These are phyloP conservation scores for Epistrophella euchroma DNA, from an alignment of 2,888 invertebrate genomes.

Conservation along the genomic window DNA sequence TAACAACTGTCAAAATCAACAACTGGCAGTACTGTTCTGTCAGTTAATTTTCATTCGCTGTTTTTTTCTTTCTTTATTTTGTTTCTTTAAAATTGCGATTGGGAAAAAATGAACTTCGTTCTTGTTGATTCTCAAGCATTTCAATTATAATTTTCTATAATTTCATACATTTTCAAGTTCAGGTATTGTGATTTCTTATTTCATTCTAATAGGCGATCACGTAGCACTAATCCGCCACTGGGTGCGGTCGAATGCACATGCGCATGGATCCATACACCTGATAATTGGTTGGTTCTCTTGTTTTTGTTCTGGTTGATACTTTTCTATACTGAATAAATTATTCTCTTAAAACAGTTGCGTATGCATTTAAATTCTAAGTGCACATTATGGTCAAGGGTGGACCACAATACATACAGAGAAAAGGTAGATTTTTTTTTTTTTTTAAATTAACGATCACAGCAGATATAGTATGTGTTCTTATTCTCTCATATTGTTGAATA, in stretches of 20 bases:
- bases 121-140: too few species aligned
- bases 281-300: conserved; percentile 70
- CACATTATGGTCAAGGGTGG: conserved; percentile 71
- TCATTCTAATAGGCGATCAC: too few species aligned
- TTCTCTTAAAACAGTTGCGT: conserved; percentile 55
- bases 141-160: too few species aligned
- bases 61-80: too few species aligned
- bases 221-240: not conserved
- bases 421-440: conserved; percentile 27
- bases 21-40: too few species aligned
- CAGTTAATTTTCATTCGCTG: too few species aligned
- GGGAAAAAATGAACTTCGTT: too few species aligned
- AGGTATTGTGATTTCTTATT: too few species aligned
- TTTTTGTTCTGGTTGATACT: not conserved
- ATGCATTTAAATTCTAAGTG: conserved; percentile 33
- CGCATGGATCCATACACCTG: conserved; percentile 65
- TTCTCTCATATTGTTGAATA: not conserved
- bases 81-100: too few species aligned
- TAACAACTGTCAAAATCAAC: too few species aligned
- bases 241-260: conserved; percentile 63
- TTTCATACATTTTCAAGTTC: too few species aligned
- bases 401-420: conserved; percentile 24
- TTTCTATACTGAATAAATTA: conserved; percentile 6
- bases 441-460: conserved; percentile 27
- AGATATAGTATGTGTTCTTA: not conserved